Percentiles rank a stretch among this genome's conserved stretches.
Conservation (phyloP, 1,140 invertebrate genomes). For the Drosophila arizonae region DNA sequence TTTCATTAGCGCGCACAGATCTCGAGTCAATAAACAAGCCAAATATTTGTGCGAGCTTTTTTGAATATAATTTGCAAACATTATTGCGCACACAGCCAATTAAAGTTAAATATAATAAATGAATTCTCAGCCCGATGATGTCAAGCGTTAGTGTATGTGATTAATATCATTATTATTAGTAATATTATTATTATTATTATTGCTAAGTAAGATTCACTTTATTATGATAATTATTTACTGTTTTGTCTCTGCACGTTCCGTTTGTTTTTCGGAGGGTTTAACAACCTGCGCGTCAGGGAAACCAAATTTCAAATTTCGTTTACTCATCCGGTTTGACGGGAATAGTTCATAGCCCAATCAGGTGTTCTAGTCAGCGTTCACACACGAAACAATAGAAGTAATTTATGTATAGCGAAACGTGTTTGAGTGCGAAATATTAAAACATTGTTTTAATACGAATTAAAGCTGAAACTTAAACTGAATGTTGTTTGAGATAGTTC, state of each 20-base stretch:
- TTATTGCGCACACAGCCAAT: slow-evolving; percentile 49
- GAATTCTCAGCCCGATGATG: slow-evolving; percentile 57
- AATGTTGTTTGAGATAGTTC: too few species aligned
- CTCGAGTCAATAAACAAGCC: slow-evolving; percentile 44
- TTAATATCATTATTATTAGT: slow-evolving; percentile 28
- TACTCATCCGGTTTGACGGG: slow-evolving; percentile 42
- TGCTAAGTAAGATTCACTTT: neutral
- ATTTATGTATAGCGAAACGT: too few species aligned
- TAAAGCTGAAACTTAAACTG: too few species aligned
- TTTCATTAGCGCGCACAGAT: slow-evolving; percentile 22
- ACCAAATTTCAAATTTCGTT: slow-evolving; percentile 1
- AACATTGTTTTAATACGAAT: too few species aligned
- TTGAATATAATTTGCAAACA: slow-evolving; percentile 53
- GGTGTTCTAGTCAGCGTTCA: neutral
- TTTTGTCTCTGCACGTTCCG: slow-evolving; percentile 34
- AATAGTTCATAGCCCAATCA: slow-evolving; percentile 15
- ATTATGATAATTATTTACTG: slow-evolving; percentile 4
- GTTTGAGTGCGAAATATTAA: too few species aligned
- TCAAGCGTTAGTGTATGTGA: slow-evolving; percentile 37
- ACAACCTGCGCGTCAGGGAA: slow-evolving; percentile 37
- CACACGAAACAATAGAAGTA: slow-evolving; percentile 10
- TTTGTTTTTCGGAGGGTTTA: slow-evolving; percentile 41
- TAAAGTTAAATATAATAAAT: slow-evolving; percentile 31
- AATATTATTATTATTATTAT: slow-evolving; percentile 16
- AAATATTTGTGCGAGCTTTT: slow-evolving; percentile 44